Percentiles rank a stretch among this genome's conserved stretches.
Evolutionary conservation across 1,140 invertebrate genomes (phyloP).

Genomic region (Caenorhabditis remanei): DNA sequence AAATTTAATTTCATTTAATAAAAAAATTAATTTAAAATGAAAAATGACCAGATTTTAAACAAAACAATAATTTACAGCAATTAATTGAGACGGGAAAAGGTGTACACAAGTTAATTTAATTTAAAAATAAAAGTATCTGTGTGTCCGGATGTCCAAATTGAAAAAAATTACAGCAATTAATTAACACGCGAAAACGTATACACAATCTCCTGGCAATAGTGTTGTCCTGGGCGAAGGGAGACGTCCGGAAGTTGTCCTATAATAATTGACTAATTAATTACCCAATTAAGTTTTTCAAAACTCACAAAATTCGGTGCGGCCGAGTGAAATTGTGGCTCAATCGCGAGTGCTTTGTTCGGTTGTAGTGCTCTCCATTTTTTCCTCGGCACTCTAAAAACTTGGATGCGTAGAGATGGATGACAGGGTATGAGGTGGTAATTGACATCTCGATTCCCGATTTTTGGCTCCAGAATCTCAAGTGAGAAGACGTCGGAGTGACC

Average conservation of each 20-base stretch:
- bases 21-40: too few relatives aligned
- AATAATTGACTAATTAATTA: background rate
- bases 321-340: conserved; percentile 57
- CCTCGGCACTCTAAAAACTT: conserved; percentile 36
- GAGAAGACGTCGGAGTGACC: background rate
- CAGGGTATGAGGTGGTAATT: conserved; percentile 49
- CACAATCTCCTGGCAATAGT: conserved; percentile 34
- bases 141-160: too few relatives aligned
- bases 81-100: too few relatives aligned
- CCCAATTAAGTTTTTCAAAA: too few relatives aligned
- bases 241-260: conserved; percentile 18
- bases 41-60: too few relatives aligned
- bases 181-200: conserved; percentile 33
- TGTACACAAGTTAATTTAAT: too few relatives aligned
- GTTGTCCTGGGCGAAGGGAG: background rate
- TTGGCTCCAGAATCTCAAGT: conserved; percentile 35
- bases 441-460: conserved; percentile 56
- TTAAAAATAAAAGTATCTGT: too few relatives aligned
- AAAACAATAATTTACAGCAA: too few relatives aligned
- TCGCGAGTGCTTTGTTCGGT: conserved; percentile 46
- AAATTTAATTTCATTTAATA: too few relatives aligned
- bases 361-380: conserved; percentile 52
- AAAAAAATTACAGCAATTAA: background rate
- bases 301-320: conserved; percentile 56
- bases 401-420: conserved; percentile 46